A percentile compares a stretch with the other conserved stretches of the same genome.
Conservation (phyloP, 2,888 invertebrate genomes). For the Watsonalla binaria region DNA sequence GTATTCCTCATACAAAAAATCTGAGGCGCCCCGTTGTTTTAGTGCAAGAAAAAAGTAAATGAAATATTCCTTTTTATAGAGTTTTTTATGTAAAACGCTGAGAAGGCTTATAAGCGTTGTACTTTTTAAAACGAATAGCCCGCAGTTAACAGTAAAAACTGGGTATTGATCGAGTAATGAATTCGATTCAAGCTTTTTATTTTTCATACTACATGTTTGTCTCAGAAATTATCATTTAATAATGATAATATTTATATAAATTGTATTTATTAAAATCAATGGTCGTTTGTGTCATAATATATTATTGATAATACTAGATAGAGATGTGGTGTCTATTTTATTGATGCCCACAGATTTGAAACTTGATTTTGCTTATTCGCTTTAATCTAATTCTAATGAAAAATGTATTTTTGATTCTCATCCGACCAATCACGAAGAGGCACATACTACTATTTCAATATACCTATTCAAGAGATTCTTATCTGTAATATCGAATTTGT, state of each 20-base stretch:
- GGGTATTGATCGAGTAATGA: constrained; percentile 27
- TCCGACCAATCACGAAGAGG: not conserved
- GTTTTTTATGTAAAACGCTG: constrained; percentile 65
- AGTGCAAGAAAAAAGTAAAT: constrained; percentile 64
- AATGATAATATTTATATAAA: constrained; percentile 20
- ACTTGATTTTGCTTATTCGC: not conserved
- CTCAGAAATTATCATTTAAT: constrained; percentile 29
- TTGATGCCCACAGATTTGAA: not conserved
- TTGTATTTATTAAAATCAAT: constrained; percentile 16
- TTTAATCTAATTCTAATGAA: not conserved
- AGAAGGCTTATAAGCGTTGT: constrained; percentile 55
- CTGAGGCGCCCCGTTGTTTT: constrained; percentile 74
- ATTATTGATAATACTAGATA: constrained; percentile 5
- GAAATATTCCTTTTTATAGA: constrained; percentile 68
- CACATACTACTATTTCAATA: not conserved
- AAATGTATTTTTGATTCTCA: not conserved
- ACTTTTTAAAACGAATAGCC: constrained; percentile 53
- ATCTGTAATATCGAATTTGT: not conserved
- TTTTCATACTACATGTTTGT: constrained; percentile 21
- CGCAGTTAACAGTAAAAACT: constrained; percentile 39
- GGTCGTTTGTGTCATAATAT: constrained; percentile 5
- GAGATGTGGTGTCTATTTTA: constrained; percentile 7
- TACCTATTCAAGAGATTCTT: not conserved
- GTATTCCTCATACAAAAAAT: constrained; percentile 67
- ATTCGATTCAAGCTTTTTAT: constrained; percentile 26